Conservation (phyloP, 2,888 invertebrate genomes). For the Tachina grossa region DNA sequence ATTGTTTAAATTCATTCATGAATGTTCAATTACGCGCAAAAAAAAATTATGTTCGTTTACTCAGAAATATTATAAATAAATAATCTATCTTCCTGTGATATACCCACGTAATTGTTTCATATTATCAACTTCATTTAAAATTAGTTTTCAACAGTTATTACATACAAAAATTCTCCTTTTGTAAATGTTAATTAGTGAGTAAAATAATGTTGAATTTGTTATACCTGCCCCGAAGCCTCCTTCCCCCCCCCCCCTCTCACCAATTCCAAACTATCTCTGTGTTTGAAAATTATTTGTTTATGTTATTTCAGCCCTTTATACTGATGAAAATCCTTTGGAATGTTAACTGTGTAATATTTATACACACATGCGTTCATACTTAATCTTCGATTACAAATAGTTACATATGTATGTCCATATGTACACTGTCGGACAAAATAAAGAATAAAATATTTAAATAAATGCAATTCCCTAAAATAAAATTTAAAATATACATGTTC, state of each 20-base stretch:
- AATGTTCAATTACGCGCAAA: constrained; percentile 16
- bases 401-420: neutral
- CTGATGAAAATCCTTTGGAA: constrained; percentile 42
- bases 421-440: too few species aligned
- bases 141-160: constrained; percentile 26
- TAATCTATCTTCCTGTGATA: constrained; percentile 60
- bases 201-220: constrained; percentile 66
- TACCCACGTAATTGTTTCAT: constrained; percentile 49
- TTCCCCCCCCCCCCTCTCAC: neutral
- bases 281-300: constrained; percentile 19
- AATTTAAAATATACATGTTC: too few species aligned
- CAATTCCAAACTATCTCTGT: constrained; percentile 2
- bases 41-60: constrained; percentile 24
- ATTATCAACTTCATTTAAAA: constrained; percentile 41
- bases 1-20: constrained; percentile 19
- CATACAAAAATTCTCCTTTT: neutral
- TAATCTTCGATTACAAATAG: neutral
- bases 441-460: too few species aligned
- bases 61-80: constrained; percentile 26
- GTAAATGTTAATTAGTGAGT: constrained; percentile 65
- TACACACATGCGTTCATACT: neutral
- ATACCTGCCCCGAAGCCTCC: neutral
- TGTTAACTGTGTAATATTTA: constrained; percentile 52
- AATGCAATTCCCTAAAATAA: too few species aligned
- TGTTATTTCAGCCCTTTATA: neutral